Evolutionary conservation across 1,140 invertebrate genomes (phyloP), one percentile per base, ranked within the genome.

Genomic region (Eufriesea mexicana): DNA sequence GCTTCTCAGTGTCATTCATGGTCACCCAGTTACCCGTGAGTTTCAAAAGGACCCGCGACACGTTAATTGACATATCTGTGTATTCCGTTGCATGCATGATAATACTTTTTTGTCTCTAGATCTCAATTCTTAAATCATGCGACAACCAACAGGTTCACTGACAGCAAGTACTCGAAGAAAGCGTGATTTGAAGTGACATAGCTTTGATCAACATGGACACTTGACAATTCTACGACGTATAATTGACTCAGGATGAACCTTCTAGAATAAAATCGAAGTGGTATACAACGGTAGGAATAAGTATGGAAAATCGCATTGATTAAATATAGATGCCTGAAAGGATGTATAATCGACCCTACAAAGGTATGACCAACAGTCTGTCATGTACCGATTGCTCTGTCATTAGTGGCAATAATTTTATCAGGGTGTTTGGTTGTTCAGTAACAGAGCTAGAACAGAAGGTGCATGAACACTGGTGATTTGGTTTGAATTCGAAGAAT

Each of bases 11-110:
- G n/a, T 35, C 16, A 7, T 59, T 82, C 16, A 78, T 23, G 0
- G 89, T 51, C 7, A 61, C 9, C 84, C 86, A 88, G 5, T 85
- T 45, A 9, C 89, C 89, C 2, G 82, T 49, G 4, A 47, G 12
- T 35, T 74, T 84, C 89, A 90, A 80, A 5, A 79, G 20, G 9
- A 71, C 18, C 4, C 10, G 23, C 20, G 54, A 59, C 42, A 25
- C 35, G 6, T n/a, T 20, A 5, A 79, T 47, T 4, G 77, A 79
- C 0, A 71, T 8, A 10, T 79, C 77, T 2, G 25, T 71, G 10
- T 42, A 51, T 20, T 2, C 4, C 28, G 7, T 28, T 9, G 2
- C 10, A 0, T 7, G 16, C 45, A 70, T 45, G 5, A 25, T 0
- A 1, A 28, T 51, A 10, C 8, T 12, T 23, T 10, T 20, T 71